Evolutionary conservation across 2,113 vertebrate species (phyloP).

Genomic region (Mus pahari): DNA sequence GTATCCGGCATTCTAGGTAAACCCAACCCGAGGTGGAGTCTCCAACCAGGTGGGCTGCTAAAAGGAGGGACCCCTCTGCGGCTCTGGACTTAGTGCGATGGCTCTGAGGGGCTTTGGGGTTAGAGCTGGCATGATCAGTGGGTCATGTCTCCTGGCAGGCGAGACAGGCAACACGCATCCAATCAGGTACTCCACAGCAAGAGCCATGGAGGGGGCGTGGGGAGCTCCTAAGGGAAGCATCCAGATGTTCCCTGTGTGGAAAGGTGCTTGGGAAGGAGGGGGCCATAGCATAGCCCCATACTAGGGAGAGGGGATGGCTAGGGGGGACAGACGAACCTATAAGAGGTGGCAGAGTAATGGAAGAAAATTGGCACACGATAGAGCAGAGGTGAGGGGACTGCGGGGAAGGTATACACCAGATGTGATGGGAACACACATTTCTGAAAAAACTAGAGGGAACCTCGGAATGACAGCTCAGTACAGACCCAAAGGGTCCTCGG

Average conservation of each 20-base stretch:
- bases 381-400: background rate
- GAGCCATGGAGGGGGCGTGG: background rate
- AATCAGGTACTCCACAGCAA: background rate
- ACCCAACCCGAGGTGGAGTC: background rate
- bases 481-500: background rate
- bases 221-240: background rate
- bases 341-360: background rate
- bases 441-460: background rate
- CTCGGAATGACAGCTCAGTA: background rate
- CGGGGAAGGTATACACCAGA: background rate
- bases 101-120: background rate
- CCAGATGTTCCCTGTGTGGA: background rate
- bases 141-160: background rate
- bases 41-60: background rate
- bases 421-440: background rate
- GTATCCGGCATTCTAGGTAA: slow-evolving; percentile 67
- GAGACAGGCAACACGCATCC: background rate
- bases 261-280: background rate
- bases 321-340: background rate
- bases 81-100: background rate
- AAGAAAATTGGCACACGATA: background rate
- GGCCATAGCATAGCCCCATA: background rate
- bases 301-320: background rate
- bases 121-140: background rate
- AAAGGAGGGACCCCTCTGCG: background rate